Evolutionary conservation across 2,888 invertebrate genomes (phyloP).

Genomic region (Acrobasis repandana): DNA sequence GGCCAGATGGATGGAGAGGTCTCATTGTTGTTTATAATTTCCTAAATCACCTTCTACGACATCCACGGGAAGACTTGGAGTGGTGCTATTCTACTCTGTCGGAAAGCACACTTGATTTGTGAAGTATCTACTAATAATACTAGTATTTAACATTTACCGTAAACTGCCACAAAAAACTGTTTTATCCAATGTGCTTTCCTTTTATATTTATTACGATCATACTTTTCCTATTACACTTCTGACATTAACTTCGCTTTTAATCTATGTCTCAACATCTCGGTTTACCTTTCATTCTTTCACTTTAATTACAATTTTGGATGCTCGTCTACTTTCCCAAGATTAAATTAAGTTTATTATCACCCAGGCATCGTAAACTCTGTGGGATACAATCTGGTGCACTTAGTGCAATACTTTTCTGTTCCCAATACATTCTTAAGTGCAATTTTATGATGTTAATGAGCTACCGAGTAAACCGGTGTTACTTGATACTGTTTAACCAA

Average conservation of each 20-base stretch:
- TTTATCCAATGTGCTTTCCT: not conserved
- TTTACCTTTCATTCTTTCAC: constrained; percentile 29
- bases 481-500: constrained; percentile 18
- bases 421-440: constrained; percentile 45
- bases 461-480: constrained; percentile 30
- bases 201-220: not conserved
- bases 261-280: constrained; percentile 23
- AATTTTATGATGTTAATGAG: constrained; percentile 43
- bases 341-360: constrained; percentile 30
- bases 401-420: constrained; percentile 41
- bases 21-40: no score
- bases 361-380: constrained; percentile 32
- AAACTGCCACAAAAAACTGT: not conserved
- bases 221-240: constrained; percentile 14
- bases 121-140: no score
- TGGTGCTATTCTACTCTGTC: no score
- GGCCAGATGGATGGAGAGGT: no score
- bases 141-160: no score
- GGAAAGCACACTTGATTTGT: no score
- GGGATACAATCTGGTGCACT: constrained; percentile 38
- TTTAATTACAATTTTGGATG: constrained; percentile 34
- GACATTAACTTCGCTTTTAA: constrained; percentile 14
- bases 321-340: constrained; percentile 25
- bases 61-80: no score
- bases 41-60: no score